Percentiles rank a stretch among this genome's conserved stretches.
Evolutionary conservation across 2,113 vertebrate species (phyloP).

Genomic region (Psilopsiagon aurifrons): DNA sequence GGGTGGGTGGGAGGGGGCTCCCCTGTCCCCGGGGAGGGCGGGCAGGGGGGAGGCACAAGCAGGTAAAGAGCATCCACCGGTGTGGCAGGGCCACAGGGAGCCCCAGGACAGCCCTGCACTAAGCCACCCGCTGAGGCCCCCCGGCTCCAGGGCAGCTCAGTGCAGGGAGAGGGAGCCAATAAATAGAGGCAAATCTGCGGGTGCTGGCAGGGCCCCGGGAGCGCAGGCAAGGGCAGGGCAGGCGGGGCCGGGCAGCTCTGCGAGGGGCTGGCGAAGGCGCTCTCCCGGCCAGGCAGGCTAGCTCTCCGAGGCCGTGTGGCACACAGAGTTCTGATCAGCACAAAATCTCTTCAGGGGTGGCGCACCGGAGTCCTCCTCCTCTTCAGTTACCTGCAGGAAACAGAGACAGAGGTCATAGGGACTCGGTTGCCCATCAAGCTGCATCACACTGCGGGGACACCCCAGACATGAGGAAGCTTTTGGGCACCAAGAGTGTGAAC

Average conservation of each 20-base stretch:
- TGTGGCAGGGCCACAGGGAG: background rate
- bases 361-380: slow-evolving; percentile 81
- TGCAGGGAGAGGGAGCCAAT: slow-evolving; percentile 71
- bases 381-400: slow-evolving; percentile 75
- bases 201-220: background rate
- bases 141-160: background rate
- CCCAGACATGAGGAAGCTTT: background rate
- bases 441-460: background rate
- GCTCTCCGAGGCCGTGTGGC: slow-evolving; percentile 80
- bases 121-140: background rate
- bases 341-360: slow-evolving; percentile 94
- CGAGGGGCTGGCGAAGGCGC: slow-evolving; percentile 24
- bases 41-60: background rate
- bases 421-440: background rate
- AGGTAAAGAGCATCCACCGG: background rate
- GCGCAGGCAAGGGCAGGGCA: background rate
- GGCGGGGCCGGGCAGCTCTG: background rate
- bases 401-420: background rate
- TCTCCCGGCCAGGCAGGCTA: slow-evolving; percentile 68
- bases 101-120: background rate
- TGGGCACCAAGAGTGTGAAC: background rate
- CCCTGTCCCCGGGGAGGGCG: background rate
- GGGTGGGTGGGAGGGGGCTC: background rate
- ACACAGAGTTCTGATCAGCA: slow-evolving; percentile 82
- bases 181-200: slow-evolving; percentile 69